A percentile compares a stretch with the other conserved stretches of the same genome.
These are phyloP conservation scores for Zaprionus davidi DNA, from an alignment of 1,140 invertebrate species.

Conservation along the genomic window DNA sequence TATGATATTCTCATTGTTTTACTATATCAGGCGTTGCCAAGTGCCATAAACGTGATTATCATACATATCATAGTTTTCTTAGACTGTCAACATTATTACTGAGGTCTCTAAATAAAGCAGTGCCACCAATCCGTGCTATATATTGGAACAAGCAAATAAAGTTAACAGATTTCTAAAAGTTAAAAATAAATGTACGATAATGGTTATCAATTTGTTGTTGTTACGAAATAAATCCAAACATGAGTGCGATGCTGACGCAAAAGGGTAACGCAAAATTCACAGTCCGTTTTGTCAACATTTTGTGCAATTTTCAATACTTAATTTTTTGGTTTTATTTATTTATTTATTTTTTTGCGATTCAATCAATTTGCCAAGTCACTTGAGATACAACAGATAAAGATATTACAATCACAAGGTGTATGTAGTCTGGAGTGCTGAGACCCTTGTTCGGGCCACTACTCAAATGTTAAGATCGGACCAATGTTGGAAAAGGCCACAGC, in stretches of 20 bases:
- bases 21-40: neutral
- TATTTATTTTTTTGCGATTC: conserved; percentile 2
- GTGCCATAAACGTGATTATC: conserved; percentile 8
- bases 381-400: conserved; percentile 47
- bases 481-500: conserved; percentile 8
- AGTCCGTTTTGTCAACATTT: conserved; percentile 25
- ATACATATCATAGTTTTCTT: neutral
- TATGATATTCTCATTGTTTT: conserved; percentile 3
- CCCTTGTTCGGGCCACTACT: conserved; percentile 10
- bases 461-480: conserved; percentile 20
- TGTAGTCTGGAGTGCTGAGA: conserved; percentile 20
- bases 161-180: conserved; percentile 10
- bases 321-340: neutral
- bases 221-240: conserved; percentile 13
- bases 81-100: conserved; percentile 27
- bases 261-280: conserved; percentile 20
- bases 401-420: conserved; percentile 27
- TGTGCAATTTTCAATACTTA: conserved; percentile 1
- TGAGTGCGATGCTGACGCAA: conserved; percentile 51
- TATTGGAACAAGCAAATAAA: conserved; percentile 1
- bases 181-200: conserved; percentile 35
- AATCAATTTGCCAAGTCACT: conserved; percentile 32
- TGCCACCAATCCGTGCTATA: neutral
- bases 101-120: neutral
- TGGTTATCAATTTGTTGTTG: conserved; percentile 23